Evolutionary conservation across 2,888 invertebrate genomes (phyloP).

Genomic region (Rhogogaster chlorosoma): DNA sequence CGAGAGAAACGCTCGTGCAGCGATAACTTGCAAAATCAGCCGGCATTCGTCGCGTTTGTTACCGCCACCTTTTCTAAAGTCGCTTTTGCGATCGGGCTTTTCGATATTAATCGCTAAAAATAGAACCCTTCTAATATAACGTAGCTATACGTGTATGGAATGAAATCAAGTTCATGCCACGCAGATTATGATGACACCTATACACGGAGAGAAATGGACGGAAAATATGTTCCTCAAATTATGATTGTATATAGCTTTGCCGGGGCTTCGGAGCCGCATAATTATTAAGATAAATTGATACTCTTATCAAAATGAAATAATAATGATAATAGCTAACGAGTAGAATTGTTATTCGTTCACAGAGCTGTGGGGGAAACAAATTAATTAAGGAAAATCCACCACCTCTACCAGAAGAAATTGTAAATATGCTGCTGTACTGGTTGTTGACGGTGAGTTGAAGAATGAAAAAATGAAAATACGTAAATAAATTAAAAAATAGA

Average conservation of each 20-base stretch:
- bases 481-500: not conserved
- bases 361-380: not conserved
- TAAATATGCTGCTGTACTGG: constrained; percentile 40
- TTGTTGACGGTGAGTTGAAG: constrained; percentile 14
- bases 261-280: not conserved
- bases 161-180: too few relatives aligned
- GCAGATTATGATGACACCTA: too few relatives aligned
- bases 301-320: not conserved
- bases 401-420: not conserved
- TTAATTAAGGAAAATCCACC: not conserved
- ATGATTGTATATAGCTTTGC: not conserved
- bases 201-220: too few relatives aligned
- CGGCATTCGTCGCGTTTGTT: not conserved
- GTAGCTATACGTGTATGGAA: not conserved
- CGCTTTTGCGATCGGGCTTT: not conserved
- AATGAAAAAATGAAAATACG: not conserved
- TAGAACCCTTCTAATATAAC: not conserved
- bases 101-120: not conserved
- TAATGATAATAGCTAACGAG: not conserved
- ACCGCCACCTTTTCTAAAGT: not conserved
- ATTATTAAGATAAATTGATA: not conserved
- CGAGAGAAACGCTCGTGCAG: not conserved
- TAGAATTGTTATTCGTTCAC: not conserved
- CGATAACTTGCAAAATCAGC: constrained; percentile 15
- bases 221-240: not conserved